Percentiles rank a stretch among this genome's conserved stretches.
These are phyloP conservation scores for Acanthopleura granulata DNA, from an alignment of 2,888 invertebrate species.

Conservation along the genomic window DNA sequence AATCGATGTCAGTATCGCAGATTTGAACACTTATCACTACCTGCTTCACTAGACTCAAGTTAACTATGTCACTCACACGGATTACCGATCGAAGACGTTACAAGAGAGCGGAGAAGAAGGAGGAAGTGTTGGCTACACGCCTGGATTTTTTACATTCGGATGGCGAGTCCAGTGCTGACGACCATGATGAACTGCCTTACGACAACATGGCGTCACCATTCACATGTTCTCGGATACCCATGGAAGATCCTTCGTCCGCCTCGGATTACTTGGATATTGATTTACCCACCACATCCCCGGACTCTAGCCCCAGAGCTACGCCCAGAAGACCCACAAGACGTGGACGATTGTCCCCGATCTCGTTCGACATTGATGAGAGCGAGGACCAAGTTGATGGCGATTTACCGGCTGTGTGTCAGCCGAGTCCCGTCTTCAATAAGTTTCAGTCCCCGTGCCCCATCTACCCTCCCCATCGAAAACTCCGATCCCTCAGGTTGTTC, in stretches of 20 bases:
- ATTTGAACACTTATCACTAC: constrained; percentile 2
- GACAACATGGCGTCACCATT: constrained; percentile 1
- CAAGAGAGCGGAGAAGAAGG: not conserved
- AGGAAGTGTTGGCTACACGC: not conserved
- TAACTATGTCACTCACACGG: constrained; percentile 14
- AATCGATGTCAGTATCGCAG: constrained; percentile 1
- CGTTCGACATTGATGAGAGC: constrained; percentile 37
- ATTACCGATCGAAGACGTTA: constrained; percentile 11
- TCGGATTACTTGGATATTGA: constrained; percentile 51
- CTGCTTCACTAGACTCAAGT: no score
- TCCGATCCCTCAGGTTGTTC: constrained; percentile 77
- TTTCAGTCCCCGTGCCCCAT: constrained; percentile 10
- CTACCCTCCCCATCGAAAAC: constrained; percentile 72
- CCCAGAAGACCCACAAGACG: constrained; percentile 35
- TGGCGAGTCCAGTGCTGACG: constrained; percentile 11
- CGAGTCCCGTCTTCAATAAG: constrained; percentile 9
- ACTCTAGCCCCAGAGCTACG: constrained; percentile 42
- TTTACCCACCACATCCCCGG: constrained; percentile 44
- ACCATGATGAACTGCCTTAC: not conserved
- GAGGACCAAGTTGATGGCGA: constrained; percentile 34
- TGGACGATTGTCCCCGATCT: constrained; percentile 38
- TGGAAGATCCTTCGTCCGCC: constrained; percentile 18
- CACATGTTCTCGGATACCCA: not conserved
- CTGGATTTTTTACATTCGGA: constrained; percentile 20
- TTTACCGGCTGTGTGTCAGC: not conserved